phyloP scores from a whole-genome alignment of 2,797 vertebrate genomes.

The Enteromius mattozi region DNA sequence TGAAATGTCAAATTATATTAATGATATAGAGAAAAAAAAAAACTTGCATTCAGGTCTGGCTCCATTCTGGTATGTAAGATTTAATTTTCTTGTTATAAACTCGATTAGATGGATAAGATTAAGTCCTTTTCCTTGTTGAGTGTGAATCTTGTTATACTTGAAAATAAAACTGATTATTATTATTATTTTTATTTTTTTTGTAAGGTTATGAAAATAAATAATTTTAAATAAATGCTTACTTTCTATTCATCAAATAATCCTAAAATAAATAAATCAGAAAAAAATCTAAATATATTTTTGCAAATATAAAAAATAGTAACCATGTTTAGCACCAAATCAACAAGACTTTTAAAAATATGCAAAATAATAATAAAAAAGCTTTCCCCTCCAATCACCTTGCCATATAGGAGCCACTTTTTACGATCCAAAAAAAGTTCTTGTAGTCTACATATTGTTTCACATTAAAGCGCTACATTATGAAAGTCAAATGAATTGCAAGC shows the following conservation, averaged over 20 bases:
- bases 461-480: not conserved
- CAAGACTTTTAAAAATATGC: not conserved
- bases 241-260: not conserved
- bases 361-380: not conserved
- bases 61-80: not conserved
- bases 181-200: too few species aligned
- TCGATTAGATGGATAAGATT: not conserved
- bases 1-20: not conserved
- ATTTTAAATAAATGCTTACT: not conserved
- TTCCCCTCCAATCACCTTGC: not conserved
- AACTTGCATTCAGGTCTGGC: not conserved
- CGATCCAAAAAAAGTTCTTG: not conserved
- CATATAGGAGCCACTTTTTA: not conserved
- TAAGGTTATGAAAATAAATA: not conserved
- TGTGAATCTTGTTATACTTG: not conserved
- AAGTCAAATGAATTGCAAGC: not conserved
- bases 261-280: not conserved
- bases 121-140: not conserved
- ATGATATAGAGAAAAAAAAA: not conserved
- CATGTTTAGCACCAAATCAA: not conserved
- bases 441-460: not conserved
- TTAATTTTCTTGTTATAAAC: not conserved
- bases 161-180: not conserved
- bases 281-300: not conserved
- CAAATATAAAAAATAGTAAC: not conserved